phyloP scores from a whole-genome alignment of 1,140 invertebrate genomes.

The Bombyx mori region ASM3026992v2 NC_085107.1:7220001-7220500 shows the following conservation, averaged over 20 bases:
- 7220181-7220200: constrained; percentile 65
- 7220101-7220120: constrained; percentile 46
- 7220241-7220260: constrained; percentile 56
- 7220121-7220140: constrained; percentile 67
- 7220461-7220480: constrained; percentile 66
- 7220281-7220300: constrained; percentile 41
- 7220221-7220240: constrained; percentile 55
- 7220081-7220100: constrained; percentile 18
- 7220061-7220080: not conserved
- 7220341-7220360: constrained; percentile 19
- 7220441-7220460: constrained; percentile 46
- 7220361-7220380: constrained; percentile 42
- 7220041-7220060: not conserved
- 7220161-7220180: constrained; percentile 67
- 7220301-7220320: constrained; percentile 63
- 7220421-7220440: constrained; percentile 62
- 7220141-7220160: constrained; percentile 60
- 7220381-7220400: constrained; percentile 65
- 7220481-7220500: constrained; percentile 61
- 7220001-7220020: no score
- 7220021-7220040: not conserved
- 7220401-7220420: constrained; percentile 62
- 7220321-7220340: constrained; percentile 26
- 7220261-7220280: constrained; percentile 69
- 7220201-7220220: constrained; percentile 63